These are phyloP conservation scores for Threskiornis aethiopicus DNA, from an alignment of 2,797 vertebrate genomes.

Conservation along the genomic window DNA sequence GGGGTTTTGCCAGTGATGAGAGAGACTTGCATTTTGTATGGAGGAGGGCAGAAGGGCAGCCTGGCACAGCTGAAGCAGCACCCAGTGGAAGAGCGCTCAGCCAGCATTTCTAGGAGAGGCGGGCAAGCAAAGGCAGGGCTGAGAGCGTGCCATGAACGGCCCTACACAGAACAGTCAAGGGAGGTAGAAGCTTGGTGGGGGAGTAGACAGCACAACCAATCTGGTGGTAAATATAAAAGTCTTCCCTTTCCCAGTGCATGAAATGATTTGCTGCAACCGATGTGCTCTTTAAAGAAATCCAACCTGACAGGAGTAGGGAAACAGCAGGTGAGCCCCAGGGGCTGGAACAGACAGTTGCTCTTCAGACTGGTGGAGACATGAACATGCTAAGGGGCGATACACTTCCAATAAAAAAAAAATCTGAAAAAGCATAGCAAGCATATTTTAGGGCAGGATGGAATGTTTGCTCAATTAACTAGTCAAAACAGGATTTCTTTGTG, in stretches of 20 bases:
- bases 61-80: not conserved
- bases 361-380: slow-evolving; percentile 34
- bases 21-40: not conserved
- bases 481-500: slow-evolving; percentile 61
- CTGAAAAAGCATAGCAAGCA: slow-evolving; percentile 59
- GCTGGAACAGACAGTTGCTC: slow-evolving; percentile 13
- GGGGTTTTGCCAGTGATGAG: not conserved
- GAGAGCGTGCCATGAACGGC: fast-evolving
- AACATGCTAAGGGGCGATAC: not conserved
- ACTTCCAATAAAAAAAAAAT: not conserved
- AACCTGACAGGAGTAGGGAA: not conserved
- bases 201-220: not conserved
- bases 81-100: fast-evolving
- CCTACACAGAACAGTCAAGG: not conserved
- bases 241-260: not conserved
- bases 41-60: not conserved
- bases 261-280: not conserved
- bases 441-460: slow-evolving; percentile 63
- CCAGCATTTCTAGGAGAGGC: not conserved
- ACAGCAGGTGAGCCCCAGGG: slow-evolving; percentile 44
- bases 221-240: not conserved
- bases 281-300: not conserved
- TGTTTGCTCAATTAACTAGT: slow-evolving; percentile 65
- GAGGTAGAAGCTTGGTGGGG: not conserved
- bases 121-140: not conserved